phyloP scores from a whole-genome alignment of 1,140 invertebrate species.

The Cecropterus lyciades region DNA sequence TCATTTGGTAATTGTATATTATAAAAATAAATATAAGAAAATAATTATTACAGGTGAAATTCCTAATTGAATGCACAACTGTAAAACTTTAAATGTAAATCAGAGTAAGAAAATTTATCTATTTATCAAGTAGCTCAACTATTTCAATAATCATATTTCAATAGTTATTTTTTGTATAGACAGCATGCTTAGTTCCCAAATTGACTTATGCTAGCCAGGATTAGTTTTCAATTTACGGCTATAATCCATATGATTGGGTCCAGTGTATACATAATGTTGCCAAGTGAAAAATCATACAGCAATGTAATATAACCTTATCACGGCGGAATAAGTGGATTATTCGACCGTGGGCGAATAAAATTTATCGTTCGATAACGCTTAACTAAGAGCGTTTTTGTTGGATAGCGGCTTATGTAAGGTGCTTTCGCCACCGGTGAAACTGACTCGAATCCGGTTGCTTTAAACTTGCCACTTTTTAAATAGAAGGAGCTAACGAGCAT shows the following conservation, averaged over 20 bases:
- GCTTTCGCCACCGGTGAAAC: conserved; percentile 47
- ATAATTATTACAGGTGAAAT: too few species aligned
- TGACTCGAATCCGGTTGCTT: conserved; percentile 43
- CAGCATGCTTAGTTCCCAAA: not conserved
- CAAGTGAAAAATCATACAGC: conserved; percentile 25
- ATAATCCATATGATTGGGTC: conserved; percentile 3
- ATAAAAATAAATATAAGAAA: too few species aligned
- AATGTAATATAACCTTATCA: conserved; percentile 48
- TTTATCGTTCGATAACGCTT: conserved; percentile 65
- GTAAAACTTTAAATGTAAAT: too few species aligned
- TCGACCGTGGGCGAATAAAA: conserved; percentile 68
- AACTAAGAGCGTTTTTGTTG: conserved; percentile 47
- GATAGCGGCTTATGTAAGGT: conserved; percentile 49
- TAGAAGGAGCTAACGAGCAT: too few species aligned
- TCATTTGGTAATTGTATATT: too few species aligned
- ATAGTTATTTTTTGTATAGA: too few species aligned
- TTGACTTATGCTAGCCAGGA: conserved; percentile 3
- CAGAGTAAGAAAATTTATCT: too few species aligned
- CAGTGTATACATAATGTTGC: conserved; percentile 7
- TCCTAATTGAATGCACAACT: too few species aligned
- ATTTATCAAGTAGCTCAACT: too few species aligned
- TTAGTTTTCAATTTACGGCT: conserved; percentile 11
- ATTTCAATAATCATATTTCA: too few species aligned
- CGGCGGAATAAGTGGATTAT: conserved; percentile 57
- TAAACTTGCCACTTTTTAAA: conserved; percentile 6